Conservation (phyloP, 2,113 vertebrate species). For the Hoplias malabaricus region DNA sequence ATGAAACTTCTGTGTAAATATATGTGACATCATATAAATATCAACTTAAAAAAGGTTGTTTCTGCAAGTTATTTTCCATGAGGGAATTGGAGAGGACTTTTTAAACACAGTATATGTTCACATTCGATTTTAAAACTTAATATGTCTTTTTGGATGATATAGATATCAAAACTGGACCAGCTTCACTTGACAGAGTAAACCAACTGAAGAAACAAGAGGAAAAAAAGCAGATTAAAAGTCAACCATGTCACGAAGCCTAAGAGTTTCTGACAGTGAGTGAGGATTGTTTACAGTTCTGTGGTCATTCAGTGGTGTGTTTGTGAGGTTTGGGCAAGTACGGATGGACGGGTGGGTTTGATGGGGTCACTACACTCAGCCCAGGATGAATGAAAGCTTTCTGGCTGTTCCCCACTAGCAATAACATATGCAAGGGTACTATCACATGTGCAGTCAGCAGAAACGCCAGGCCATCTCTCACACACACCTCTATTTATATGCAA, state of each 20-base stretch:
- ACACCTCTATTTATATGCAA: background rate
- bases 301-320: background rate
- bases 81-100: too few relatives aligned
- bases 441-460: slow-evolving; percentile 3
- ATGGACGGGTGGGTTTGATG: background rate
- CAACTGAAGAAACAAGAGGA: too few relatives aligned
- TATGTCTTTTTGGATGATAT: too few relatives aligned
- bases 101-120: too few relatives aligned
- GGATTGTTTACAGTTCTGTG: background rate
- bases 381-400: slow-evolving; percentile 19
- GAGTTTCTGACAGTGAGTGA: background rate
- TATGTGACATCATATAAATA: too few relatives aligned
- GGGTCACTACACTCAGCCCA: background rate
- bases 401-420: background rate
- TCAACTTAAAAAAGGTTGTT: too few relatives aligned
- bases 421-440: slow-evolving; percentile 13
- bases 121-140: too few relatives aligned
- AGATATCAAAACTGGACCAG: too few relatives aligned
- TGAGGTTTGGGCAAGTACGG: background rate
- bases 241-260: background rate
- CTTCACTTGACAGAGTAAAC: too few relatives aligned
- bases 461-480: background rate
- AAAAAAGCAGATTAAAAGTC: background rate
- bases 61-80: too few relatives aligned
- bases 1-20: too few relatives aligned